Conservation (phyloP, 2,113 vertebrate species). For the Murina feae region DNA sequence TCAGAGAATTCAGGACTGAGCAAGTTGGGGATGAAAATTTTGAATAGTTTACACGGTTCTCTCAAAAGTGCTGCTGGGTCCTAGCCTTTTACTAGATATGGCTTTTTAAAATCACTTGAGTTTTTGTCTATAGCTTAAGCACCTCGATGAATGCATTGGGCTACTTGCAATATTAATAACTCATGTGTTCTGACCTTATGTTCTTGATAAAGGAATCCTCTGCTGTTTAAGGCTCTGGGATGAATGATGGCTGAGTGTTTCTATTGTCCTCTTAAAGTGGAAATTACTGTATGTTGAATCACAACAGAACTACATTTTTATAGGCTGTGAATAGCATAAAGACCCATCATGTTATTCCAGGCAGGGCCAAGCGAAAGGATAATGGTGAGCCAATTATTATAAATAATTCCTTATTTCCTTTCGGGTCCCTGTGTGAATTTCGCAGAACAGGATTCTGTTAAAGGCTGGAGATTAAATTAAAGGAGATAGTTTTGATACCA, state of each 20-base stretch:
- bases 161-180: constrained; percentile 65
- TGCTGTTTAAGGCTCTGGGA: constrained; percentile 21
- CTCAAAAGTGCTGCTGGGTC: background rate
- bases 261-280: constrained; percentile 68
- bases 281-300: constrained; percentile 65
- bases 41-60: background rate
- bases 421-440: constrained; percentile 53
- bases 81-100: background rate
- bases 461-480: constrained; percentile 49
- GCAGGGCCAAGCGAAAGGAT: constrained; percentile 64
- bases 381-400: constrained; percentile 72
- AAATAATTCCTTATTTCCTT: constrained; percentile 76
- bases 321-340: constrained; percentile 56
- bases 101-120: constrained; percentile 9
- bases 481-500: background rate
- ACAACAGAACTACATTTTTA: constrained; percentile 62
- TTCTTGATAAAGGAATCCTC: constrained; percentile 62
- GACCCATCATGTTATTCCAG: constrained; percentile 58
- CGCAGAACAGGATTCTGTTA: constrained; percentile 48
- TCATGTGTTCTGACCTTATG: constrained; percentile 53
- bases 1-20: background rate
- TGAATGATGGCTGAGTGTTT: constrained; percentile 67
- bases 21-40: background rate
- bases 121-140: background rate
- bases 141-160: constrained; percentile 6